Base-by-base conservation (phyloP, 2,797 vertebrate species). In the Vespertilio murinus region DNA sequence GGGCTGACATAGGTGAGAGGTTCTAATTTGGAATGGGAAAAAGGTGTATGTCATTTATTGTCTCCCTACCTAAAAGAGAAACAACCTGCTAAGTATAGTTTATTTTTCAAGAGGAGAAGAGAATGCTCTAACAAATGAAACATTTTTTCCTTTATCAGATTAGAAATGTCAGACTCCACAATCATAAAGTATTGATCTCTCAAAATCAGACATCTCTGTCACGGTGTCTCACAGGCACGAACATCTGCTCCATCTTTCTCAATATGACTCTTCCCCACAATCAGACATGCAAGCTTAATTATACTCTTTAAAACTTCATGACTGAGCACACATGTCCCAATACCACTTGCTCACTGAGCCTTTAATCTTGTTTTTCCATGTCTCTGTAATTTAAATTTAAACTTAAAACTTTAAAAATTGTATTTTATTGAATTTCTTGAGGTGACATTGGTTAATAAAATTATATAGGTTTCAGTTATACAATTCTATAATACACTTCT, bases 271-370 rank as follows among this genome's bases (percentile, higher is more conserved):
- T 85, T 88, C 56, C 75, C 54, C 45, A 91, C 92, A 88, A 96
- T 96, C 95, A 95, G 90, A 95, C 82, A 81, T 3, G 13, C 75
- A 54, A 87, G 91, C 81, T 94, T 94, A 94, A 96, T 92, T 83
- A 89, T 30, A 92, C 88, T 95, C 92, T 93, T 93, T 52, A 94
- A 95, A 93, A 80, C 89, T 92, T 92, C 56, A 0, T 71, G 74
- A 93, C 45, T 85, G 86, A 96, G 74, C 59, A 79, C 87, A 77
- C 65, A 84, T 38, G 80, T 33, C 87, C 61, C 79, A 91, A 69
- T 12, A 67, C 78, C 3, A 23, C 65, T 92, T 47, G 67, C 47
- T 87, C 54, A 47, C 49, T 49, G 25, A 8, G 13, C 79, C 90
- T 92, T 95, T 90, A 69, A 95, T 75, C 77, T 88, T 82, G 59